Evolutionary conservation across 2,888 invertebrate species (phyloP), one percentile per base, ranked within the genome.

Genomic region (Trissolcus japonicus): DNA sequence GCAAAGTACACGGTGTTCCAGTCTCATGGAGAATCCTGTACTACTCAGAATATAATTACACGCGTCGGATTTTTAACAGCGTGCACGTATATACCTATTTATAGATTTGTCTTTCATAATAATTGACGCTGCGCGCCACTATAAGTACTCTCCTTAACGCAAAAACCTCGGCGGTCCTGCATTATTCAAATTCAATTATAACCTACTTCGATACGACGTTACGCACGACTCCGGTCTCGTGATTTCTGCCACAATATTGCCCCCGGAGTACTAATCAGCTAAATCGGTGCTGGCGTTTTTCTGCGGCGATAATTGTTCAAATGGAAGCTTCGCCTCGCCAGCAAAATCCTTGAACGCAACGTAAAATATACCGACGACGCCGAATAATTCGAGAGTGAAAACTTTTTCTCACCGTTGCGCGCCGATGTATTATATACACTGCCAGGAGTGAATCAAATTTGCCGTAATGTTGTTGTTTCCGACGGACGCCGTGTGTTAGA

Each of bases 1-100:
- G 80, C 81, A 81, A 81, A 81, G 79, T 80, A 79, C 77, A 79
- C 79, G 76, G 74, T 81, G 80, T 80, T 80, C 80, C 79, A 80
- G 78, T 80, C 80, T 79, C 79, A 66, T 78, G 79, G 67, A 79
- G 76, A 75, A 73, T 68, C 76, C 79, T 72, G 72, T 79, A 76
- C 81, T 81, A 81, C 80, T 80, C 80, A 74, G 80, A 79, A 81
- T 35, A 35, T 81, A 81, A 81, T 81, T 78, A 79, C 77, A 79
- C 53, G 40, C 60, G 59, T 72, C 72, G 72, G 76, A 59, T 76
- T 68, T 72, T 76, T 71, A 65, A 65, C 76, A 55, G 56, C 65
- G 67, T 61, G 59, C 74, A 69, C 61, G 66, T 41, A 25, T 35
- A 74, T 48, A 16, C 81, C n/a, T 81, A 81, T 81, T 81, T 81